phyloP scores from a whole-genome alignment of 2,113 vertebrate genomes.

The Lasiurus borealis region DNA sequence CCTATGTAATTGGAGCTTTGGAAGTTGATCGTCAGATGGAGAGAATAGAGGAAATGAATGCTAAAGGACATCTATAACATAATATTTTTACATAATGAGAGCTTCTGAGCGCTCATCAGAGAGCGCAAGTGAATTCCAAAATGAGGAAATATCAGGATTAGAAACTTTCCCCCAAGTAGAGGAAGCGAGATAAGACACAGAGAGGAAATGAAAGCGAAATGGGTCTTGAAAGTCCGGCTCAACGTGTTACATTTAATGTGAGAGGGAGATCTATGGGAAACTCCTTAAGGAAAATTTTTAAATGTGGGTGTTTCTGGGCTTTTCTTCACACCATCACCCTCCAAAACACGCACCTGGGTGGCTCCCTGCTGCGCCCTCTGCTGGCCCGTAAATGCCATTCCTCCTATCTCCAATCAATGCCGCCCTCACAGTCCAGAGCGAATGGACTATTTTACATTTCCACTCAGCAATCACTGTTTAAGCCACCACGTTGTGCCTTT shows the following conservation, averaged over 20 bases:
- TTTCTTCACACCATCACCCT: not conserved
- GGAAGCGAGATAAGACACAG: slow-evolving; percentile 49
- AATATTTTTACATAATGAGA: not conserved
- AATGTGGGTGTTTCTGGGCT: not conserved
- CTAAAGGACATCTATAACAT: not conserved
- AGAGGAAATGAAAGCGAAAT: slow-evolving; percentile 69
- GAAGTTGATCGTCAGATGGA: not conserved
- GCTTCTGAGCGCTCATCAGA: not conserved
- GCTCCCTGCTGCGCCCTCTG: not conserved
- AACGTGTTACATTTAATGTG: not conserved
- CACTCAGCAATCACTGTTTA: not conserved
- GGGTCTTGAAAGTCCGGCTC: not conserved
- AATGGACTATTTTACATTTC: not conserved
- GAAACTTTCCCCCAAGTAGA: slow-evolving; percentile 39
- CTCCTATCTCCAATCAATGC: not conserved
- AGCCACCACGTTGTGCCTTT: not conserved
- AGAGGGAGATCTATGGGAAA: not conserved
- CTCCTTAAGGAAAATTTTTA: not conserved
- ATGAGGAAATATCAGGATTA: slow-evolving; percentile 64
- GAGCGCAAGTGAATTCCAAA: slow-evolving; percentile 45
- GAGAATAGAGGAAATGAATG: not conserved
- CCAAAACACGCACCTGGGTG: not conserved
- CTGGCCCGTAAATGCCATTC: not conserved
- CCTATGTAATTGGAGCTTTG: not conserved
- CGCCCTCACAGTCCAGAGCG: not conserved